phyloP scores from a whole-genome alignment of 2,113 vertebrate genomes.

The Hyperopisus bebe region DNA sequence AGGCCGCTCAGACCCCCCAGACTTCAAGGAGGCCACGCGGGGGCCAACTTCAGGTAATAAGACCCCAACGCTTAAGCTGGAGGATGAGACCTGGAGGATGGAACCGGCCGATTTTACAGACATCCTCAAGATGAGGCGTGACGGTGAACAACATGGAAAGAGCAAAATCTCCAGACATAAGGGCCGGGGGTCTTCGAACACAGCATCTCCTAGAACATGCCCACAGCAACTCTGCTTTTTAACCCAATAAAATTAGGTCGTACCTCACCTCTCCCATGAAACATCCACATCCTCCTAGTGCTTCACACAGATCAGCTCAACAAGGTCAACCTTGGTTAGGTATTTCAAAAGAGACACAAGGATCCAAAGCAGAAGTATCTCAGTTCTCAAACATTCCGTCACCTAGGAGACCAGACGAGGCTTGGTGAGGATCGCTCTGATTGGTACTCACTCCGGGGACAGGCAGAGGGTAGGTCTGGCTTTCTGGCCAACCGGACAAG shows the following conservation, averaged over 20 bases:
- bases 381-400: neutral
- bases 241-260: neutral
- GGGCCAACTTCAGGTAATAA: neutral
- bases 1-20: neutral
- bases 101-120: neutral
- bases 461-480: neutral
- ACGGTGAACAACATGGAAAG: neutral
- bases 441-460: neutral
- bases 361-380: neutral
- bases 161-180: neutral
- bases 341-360: neutral
- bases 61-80: neutral
- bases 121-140: neutral
- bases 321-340: neutral
- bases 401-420: neutral
- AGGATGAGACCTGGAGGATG: neutral
- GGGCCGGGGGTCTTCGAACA: neutral
- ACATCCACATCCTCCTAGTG: neutral
- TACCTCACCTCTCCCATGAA: neutral
- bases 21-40: neutral
- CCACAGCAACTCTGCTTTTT: neutral
- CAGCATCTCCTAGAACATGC: neutral
- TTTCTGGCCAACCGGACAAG: neutral
- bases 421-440: neutral
- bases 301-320: neutral